A percentile compares a stretch with the other conserved stretches of the same genome.
These are phyloP conservation scores for Lucifuga dentata DNA, from an alignment of 2,113 vertebrate genomes.

Conservation along the genomic window DNA sequence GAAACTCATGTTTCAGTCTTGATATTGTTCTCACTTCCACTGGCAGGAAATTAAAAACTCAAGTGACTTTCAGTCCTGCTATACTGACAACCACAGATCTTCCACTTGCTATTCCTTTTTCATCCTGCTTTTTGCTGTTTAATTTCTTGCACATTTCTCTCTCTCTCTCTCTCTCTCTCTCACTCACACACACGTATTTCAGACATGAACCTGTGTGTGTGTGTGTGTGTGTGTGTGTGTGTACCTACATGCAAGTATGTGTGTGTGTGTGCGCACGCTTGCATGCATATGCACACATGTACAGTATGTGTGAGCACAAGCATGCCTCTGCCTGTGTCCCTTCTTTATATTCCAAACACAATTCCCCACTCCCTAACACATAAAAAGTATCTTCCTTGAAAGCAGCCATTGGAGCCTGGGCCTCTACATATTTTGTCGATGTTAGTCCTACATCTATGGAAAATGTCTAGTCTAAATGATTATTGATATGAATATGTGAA, in stretches of 20 bases:
- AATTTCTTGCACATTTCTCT: slow-evolving; percentile 11
- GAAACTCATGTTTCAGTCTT: slow-evolving; percentile 65
- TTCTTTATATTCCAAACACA: slow-evolving; percentile 19
- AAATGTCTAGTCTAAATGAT: slow-evolving; percentile 4
- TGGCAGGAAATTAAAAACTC: slow-evolving; percentile 74
- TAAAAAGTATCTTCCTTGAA: not conserved
- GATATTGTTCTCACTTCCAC: slow-evolving; percentile 66
- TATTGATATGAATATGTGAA: not conserved
- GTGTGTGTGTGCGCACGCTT: too few species aligned
- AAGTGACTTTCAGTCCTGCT: slow-evolving; percentile 55
- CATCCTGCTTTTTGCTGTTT: not conserved
- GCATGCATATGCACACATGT: slow-evolving; percentile 9
- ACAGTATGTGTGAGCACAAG: not conserved
- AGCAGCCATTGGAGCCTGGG: not conserved
- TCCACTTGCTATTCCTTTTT: slow-evolving; percentile 14
- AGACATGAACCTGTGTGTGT: too few species aligned
- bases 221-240: too few species aligned
- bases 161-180: slow-evolving; percentile 1
- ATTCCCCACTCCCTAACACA: not conserved
- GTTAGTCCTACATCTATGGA: slow-evolving; percentile 8
- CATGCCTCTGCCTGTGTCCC: not conserved
- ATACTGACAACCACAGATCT: slow-evolving; percentile 39
- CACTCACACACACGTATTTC: not conserved
- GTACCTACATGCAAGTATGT: too few species aligned
- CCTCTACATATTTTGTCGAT: not conserved